Percentiles rank a stretch among this genome's conserved stretches.
These are phyloP conservation scores for Cotesia typhae DNA, from an alignment of 1,140 invertebrate species.

Conservation along the genomic window DNA sequence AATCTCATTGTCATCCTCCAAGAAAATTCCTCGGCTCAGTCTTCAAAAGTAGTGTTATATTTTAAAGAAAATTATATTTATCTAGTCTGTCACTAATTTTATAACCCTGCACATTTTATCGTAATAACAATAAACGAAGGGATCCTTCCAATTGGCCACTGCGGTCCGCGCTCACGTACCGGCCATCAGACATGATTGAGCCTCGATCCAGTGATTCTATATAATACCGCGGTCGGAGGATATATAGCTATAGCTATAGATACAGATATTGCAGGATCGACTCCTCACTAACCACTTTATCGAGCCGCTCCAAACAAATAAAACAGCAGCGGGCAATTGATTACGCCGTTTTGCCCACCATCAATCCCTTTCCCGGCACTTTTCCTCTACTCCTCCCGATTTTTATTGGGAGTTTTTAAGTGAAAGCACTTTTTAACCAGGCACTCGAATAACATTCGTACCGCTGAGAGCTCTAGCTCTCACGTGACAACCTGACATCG, in stretches of 20 bases:
- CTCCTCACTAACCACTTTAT: constrained; percentile 62
- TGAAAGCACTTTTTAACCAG: too few species aligned
- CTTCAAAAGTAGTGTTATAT: background rate
- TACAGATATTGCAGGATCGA: too few species aligned
- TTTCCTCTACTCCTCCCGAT: background rate
- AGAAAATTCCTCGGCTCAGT: background rate
- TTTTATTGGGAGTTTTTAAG: too few species aligned
- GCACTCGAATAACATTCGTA: too few species aligned
- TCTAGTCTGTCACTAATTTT: background rate
- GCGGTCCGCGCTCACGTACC: constrained; percentile 54
- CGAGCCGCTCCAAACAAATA: constrained; percentile 54
- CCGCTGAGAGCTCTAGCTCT: background rate
- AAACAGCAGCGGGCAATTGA: constrained; percentile 53
- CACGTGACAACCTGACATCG: background rate
- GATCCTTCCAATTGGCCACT: constrained; percentile 18
- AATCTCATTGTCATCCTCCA: constrained; percentile 14
- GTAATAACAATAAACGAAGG: too few species aligned
- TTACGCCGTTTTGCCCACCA: constrained; percentile 45
- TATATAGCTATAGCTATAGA: too few species aligned
- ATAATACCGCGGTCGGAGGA: too few species aligned
- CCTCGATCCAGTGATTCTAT: constrained; percentile 54
- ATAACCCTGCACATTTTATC: background rate
- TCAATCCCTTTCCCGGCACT: too few species aligned
- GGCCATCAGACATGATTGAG: constrained; percentile 62
- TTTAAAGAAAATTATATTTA: background rate